Base-by-base conservation (phyloP, 2,888 invertebrate species). In the Cataglyphis livida region DNA sequence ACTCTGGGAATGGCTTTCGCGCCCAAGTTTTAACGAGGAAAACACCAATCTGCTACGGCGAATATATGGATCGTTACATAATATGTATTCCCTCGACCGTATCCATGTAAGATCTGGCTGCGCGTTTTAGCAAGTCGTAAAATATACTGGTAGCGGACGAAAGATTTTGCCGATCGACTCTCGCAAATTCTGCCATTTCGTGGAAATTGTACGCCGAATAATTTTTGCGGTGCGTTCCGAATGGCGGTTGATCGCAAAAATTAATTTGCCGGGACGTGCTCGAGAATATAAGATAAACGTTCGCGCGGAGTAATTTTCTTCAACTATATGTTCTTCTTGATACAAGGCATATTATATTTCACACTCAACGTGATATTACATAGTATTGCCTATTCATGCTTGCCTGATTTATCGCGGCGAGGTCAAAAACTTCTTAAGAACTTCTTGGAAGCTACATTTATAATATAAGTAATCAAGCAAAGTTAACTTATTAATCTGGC, bases 91-190 rank as follows among this genome's bases (percentile, higher is more conserved):
- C 70, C 75, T 78, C 70, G 76, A 79, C 73, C 76, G 74, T 64
- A 61, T 88, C 76, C 82, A 76, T 70, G 15, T 62, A 81, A 84
- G 82, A 85, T 88, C 57, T n/a, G 70, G 18, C 59, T 57, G 57
- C 54, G 86, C 89, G 86, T 90, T 90, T 91, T 90, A 89, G 89
- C 89, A 87, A 86, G 78, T 89, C 90, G 89, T 90, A 91, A 91
- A 89, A 51, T 70, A 76, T 57, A 62, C 38, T 7, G 51, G 9
- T 48, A 57, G 59, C 28, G 41, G 18, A 25, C 35, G 44, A 82
- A 68, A 54, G 61, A 75, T 84, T 84, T 62, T 62, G 38, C 41
- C 32, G 18, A 18, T 75, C 38, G 28, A 35, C n/a, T n/a, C 32
- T n/a, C 44, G 25, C 59, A 59, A 70, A 78, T 70, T 59, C 7